Evolutionary conservation across 2,797 vertebrate genomes (phyloP).

Genomic region (Aldrovandia affinis): DNA sequence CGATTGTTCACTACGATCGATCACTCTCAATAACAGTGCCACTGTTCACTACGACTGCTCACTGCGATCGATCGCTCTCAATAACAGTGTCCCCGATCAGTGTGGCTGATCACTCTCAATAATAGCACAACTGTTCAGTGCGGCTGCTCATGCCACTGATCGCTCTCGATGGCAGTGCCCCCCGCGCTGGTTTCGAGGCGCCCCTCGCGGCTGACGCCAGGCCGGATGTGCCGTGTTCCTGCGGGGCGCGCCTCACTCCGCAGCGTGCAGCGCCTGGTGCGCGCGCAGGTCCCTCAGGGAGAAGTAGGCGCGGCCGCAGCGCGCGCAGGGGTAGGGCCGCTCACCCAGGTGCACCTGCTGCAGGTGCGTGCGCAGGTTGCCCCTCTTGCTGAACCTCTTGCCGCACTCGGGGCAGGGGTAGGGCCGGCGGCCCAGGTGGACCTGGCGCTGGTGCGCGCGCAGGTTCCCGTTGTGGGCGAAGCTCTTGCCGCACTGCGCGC

Average conservation of each 20-base stretch:
- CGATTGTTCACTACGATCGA: too few species aligned
- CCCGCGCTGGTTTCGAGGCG: too few species aligned
- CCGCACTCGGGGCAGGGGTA: conserved; percentile 73
- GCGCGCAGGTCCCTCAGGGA: conserved; percentile 26
- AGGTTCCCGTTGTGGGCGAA: conserved; percentile 74
- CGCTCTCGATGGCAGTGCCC: too few species aligned
- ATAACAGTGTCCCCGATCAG: too few species aligned
- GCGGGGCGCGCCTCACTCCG: neutral
- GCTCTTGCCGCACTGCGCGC: conserved; percentile 70
- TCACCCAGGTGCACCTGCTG: conserved; percentile 71
- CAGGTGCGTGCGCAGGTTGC: conserved; percentile 73
- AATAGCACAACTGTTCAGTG: too few species aligned
- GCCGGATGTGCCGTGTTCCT: too few species aligned
- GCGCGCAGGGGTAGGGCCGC: conserved; percentile 18
- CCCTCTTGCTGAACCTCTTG: conserved; percentile 72
- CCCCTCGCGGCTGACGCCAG: too few species aligned
- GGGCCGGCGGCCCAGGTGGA: conserved; percentile 76
- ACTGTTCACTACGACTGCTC: too few species aligned
- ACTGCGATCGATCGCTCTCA: too few species aligned
- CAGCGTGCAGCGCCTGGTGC: conserved; percentile 23
- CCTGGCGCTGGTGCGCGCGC: conserved; percentile 72
- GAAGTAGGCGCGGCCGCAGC: conserved; percentile 25
- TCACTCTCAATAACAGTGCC: too few species aligned
- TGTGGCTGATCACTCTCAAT: too few species aligned
- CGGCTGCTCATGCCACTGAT: too few species aligned